These are phyloP conservation scores for Danio tinwini DNA, from an alignment of 2,797 vertebrate species.

Conservation along the genomic window DNA sequence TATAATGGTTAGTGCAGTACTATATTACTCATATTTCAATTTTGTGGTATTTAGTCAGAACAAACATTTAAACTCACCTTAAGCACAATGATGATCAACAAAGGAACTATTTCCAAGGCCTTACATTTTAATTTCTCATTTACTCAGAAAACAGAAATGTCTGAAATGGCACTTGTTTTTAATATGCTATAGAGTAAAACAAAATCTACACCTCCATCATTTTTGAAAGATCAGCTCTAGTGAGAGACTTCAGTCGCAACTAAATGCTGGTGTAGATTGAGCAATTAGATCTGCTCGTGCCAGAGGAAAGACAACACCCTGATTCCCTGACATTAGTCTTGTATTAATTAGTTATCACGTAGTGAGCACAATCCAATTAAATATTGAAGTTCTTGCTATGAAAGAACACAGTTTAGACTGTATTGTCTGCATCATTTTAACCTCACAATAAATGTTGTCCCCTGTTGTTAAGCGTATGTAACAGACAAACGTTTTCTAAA, in stretches of 20 bases:
- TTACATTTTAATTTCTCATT: too few species aligned
- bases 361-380: constrained; percentile 39
- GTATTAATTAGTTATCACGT: constrained; percentile 62
- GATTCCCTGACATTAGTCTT: constrained; percentile 56
- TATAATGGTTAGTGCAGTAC: neutral
- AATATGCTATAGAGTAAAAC: neutral
- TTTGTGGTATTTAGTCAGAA: neutral
- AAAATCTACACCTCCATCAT: constrained; percentile 12
- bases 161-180: neutral
- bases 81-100: neutral
- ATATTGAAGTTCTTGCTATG: neutral
- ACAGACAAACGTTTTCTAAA: neutral
- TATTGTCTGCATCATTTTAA: neutral
- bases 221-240: constrained; percentile 31
- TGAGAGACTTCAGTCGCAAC: constrained; percentile 47
- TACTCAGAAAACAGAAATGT: neutral
- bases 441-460: neutral
- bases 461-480: neutral
- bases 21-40: neutral
- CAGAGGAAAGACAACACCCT: constrained; percentile 65
- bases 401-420: neutral
- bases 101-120: too few species aligned
- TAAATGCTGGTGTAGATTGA: constrained; percentile 59
- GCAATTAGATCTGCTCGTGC: constrained; percentile 61
- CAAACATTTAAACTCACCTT: neutral